phyloP scores from a whole-genome alignment of 2,888 invertebrate genomes.

The Seladonia tumulorum region DNA sequence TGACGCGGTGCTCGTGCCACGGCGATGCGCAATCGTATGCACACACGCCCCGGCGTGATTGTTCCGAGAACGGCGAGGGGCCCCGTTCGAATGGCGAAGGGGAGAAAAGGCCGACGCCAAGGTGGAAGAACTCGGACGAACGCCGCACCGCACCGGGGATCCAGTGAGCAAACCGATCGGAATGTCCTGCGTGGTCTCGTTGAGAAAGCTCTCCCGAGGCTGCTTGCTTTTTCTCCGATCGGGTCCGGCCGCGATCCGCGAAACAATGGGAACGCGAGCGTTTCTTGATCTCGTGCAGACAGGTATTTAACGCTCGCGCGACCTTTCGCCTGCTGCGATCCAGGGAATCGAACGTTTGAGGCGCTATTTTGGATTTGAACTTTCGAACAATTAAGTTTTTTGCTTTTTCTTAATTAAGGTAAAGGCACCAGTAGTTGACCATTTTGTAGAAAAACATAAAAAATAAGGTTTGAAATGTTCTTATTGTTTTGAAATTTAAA shows the following conservation, averaged over 20 bases:
- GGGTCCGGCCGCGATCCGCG: neutral
- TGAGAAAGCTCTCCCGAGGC: conserved; percentile 27
- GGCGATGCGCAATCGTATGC: conserved; percentile 70
- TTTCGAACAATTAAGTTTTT: too few relatives aligned
- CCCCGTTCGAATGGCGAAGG: conserved; percentile 44
- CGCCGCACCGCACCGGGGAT: conserved; percentile 14
- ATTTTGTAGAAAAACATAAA: too few relatives aligned
- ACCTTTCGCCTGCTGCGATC: conserved; percentile 37
- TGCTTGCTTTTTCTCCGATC: neutral
- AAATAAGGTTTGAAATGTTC: too few relatives aligned
- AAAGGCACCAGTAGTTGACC: too few relatives aligned
- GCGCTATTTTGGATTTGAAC: neutral
- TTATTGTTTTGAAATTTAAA: too few relatives aligned
- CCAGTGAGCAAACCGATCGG: conserved; percentile 53
- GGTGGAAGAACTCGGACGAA: conserved; percentile 50
- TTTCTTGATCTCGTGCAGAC: conserved; percentile 36
- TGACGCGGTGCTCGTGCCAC: conserved; percentile 76
- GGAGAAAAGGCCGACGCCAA: conserved; percentile 45
- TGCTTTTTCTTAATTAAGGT: too few relatives aligned
- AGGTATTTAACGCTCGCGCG: conserved; percentile 14
- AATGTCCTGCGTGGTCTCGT: conserved; percentile 57
- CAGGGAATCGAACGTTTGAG: neutral
- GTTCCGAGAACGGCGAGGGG: conserved; percentile 74
- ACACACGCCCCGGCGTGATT: conserved; percentile 76
- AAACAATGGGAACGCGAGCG: conserved; percentile 45